These are phyloP conservation scores for Emmelina monodactyla DNA, from an alignment of 2,888 invertebrate species.

Conservation along the genomic window DNA sequence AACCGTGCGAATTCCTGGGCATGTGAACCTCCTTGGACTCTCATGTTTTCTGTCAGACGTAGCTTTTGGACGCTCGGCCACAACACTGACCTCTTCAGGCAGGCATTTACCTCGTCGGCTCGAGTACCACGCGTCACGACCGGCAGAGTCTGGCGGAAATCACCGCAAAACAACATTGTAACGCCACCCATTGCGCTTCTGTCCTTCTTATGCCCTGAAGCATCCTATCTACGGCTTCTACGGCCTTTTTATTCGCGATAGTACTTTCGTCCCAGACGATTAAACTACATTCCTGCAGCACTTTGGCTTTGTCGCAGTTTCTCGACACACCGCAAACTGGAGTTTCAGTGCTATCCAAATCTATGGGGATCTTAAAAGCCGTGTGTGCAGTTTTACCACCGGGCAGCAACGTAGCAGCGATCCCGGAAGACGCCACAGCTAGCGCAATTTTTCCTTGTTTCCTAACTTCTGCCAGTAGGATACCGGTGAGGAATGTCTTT, in stretches of 20 bases:
- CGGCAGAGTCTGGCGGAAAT: no score
- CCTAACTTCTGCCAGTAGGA: background rate
- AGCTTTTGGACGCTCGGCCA: no score
- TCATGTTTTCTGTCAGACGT: no score
- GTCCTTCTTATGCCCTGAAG: background rate
- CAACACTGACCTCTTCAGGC: no score
- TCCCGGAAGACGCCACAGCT: background rate
- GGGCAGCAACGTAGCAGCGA: background rate
- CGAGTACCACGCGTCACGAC: no score
- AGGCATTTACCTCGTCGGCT: no score
- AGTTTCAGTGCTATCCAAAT: constrained; percentile 4
- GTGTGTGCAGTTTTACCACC: background rate
- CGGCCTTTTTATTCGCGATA: background rate
- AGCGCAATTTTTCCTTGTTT: background rate
- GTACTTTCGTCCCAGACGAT: constrained; percentile 1
- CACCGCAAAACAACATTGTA: no score
- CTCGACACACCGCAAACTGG: constrained; percentile 4
- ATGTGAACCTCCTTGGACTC: no score
- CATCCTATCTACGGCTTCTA: background rate
- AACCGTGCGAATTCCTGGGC: no score
- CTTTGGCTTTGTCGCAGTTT: constrained; percentile 1
- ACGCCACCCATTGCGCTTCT: no score
- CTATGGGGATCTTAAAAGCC: constrained; percentile 1
- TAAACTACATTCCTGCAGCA: background rate
- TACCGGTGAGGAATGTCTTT: background rate